Evolutionary conservation across 2,797 vertebrate genomes (phyloP).

Genomic region (Synanceia verrucosa): DNA sequence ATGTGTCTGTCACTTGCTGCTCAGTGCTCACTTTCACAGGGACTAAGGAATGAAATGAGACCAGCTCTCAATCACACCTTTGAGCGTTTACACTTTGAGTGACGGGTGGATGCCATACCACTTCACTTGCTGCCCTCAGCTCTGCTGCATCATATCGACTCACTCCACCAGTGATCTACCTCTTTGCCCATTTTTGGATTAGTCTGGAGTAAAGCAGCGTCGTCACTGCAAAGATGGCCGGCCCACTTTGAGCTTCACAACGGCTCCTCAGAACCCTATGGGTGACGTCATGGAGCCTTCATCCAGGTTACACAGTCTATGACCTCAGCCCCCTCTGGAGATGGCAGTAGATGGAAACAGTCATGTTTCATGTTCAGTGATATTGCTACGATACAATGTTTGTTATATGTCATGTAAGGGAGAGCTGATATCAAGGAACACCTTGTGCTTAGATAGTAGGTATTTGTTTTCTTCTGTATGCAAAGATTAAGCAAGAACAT

Average conservation of each 20-base stretch:
- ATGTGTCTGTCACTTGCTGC: not conserved
- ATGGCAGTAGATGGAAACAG: not conserved
- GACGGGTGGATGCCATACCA: no score
- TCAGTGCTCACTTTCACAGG: not conserved
- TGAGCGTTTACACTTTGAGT: constrained; percentile 42
- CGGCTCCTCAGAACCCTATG: no score
- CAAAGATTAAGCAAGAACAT: not conserved
- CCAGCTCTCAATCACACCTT: constrained; percentile 43
- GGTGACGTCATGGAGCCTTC: no score
- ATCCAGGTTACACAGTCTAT: no score
- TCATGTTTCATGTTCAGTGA: not conserved
- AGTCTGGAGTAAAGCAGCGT: no score
- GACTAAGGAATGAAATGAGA: constrained; percentile 32
- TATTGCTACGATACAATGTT: not conserved
- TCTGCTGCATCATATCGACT: no score
- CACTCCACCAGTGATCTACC: no score
- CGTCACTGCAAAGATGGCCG: no score
- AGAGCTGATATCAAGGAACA: not conserved
- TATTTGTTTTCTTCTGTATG: no score
- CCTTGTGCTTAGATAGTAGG: not conserved
- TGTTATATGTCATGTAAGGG: not conserved
- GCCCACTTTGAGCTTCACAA: no score
- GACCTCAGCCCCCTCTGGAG: not conserved
- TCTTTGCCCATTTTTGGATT: no score
- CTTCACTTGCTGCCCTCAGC: no score